These are phyloP conservation scores for Kryphioiulus occultus DNA, from an alignment of 2,888 invertebrate genomes.

Conservation along the genomic window DNA sequence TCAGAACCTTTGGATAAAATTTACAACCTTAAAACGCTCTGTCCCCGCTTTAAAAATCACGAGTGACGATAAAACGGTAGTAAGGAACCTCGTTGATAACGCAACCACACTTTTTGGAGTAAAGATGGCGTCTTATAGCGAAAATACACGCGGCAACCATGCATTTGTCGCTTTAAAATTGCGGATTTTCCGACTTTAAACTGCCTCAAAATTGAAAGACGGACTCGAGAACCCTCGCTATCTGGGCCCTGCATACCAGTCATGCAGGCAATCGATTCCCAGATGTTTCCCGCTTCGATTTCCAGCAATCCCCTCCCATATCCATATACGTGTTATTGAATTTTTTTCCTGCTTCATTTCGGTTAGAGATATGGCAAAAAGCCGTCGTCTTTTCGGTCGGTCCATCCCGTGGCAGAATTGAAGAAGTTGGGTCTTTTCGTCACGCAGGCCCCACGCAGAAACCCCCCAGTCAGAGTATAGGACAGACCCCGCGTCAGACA, in stretches of 20 bases:
- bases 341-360: neutral
- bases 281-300: slow-evolving; percentile 3
- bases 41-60: too few relatives aligned
- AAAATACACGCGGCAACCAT: too few relatives aligned
- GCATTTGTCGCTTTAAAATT: neutral
- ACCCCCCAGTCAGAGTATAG: slow-evolving; percentile 22
- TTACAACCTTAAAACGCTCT: too few relatives aligned
- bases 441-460: neutral
- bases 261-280: neutral
- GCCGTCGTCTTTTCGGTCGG: neutral
- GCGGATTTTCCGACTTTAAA: neutral
- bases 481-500: slow-evolving; percentile 41
- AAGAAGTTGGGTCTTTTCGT: neutral
- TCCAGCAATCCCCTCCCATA: neutral
- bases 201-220: neutral
- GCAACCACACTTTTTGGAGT: neutral
- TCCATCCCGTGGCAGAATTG: neutral
- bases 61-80: too few relatives aligned
- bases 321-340: neutral
- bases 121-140: too few relatives aligned
- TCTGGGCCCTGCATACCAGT: neutral
- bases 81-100: too few relatives aligned
- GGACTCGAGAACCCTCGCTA: neutral
- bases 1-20: too few relatives aligned
- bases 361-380: neutral